Base-by-base conservation (phyloP, 1,140 invertebrate genomes). In the Muscidifurax raptorellus region DNA sequence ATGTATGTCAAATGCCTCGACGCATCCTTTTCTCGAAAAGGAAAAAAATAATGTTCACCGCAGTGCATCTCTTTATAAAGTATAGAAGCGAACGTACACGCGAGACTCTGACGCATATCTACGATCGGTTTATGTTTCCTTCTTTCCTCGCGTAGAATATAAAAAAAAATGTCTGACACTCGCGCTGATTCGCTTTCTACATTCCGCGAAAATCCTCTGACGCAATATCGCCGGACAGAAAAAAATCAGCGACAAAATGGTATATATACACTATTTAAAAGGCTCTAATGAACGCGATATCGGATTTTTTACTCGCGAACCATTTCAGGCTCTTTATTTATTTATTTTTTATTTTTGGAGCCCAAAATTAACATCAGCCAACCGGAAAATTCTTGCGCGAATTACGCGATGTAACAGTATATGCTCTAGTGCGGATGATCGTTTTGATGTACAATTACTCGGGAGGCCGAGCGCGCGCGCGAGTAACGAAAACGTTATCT, bases 101-200 rank as follows among this genome's bases (percentile, higher is more conserved):
- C 36, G 9, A 3, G 36, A 3, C 44, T 47, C n/a, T 83, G 81
- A 82, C 15, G 67, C 74, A 83, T 52, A 47, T 47, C 71, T n/a
- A 25, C 32, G 71, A 28, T 40, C 22, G 64, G 74, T n/a, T n/a
- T 18, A 69, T 59, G 27, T 52, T 69, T 83, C 0, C 74, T 74
- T 74, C 12, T 25, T 44, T 15, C 36, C 15, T 44, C 40, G 40
- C n/a, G n/a, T 27, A 44, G 13, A 47, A 18, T 15, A 47, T 15
- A 47, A 47, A 47, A 47, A 47, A 10, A 15, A 47, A 0, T 13
- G 13, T 15, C 44, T 44, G 9, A 5, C 40, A 44, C 40, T 44
- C 5, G 32, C 18, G 71, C 27, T 28, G 13, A 7, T 28, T 52
- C 44, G 44, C 13, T 47, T 1, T 47, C 1, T 13, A 18, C 15